phyloP scores from a whole-genome alignment of 37 sponge, comb jelly and placozoan species.

The Halichondria panicea region DNA sequence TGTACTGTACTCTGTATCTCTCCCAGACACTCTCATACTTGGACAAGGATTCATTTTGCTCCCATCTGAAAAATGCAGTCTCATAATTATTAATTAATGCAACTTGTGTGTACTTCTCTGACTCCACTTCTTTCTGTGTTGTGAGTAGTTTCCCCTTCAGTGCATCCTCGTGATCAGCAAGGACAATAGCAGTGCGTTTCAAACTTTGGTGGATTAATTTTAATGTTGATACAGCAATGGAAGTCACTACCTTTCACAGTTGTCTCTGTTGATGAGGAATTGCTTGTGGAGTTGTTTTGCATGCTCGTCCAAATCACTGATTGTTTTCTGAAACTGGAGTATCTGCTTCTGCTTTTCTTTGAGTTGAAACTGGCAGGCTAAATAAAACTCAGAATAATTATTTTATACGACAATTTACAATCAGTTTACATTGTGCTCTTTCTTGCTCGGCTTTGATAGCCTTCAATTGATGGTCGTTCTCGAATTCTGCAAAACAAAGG shows the following conservation, averaged over 20 bases:
- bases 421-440: conserved; percentile 27
- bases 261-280: conserved; percentile 29
- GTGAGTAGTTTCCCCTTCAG: conserved; percentile 27
- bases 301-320: conserved; percentile 1
- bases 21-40: conserved; percentile 46
- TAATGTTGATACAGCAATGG: background rate
- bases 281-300: conserved; percentile 23
- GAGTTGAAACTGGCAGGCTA: conserved; percentile 30
- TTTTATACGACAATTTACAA: background rate
- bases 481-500: conserved; percentile 33
- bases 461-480: conserved; percentile 44
- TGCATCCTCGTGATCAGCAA: conserved; percentile 56
- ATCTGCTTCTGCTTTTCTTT: conserved; percentile 21
- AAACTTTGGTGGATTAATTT: conserved; percentile 19
- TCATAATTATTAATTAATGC: background rate
- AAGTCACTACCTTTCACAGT: conserved; percentile 32
- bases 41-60: conserved; percentile 15
- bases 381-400: background rate
- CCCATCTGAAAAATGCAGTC: background rate
- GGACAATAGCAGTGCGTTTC: conserved; percentile 38
- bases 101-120: conserved; percentile 20
- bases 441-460: conserved; percentile 47
- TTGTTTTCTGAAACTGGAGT: conserved; percentile 6
- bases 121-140: background rate
- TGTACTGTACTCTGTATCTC: conserved; percentile 24